These are phyloP conservation scores for Pasiphila rectangulata DNA, from an alignment of 2,888 invertebrate species.

Conservation along the genomic window DNA sequence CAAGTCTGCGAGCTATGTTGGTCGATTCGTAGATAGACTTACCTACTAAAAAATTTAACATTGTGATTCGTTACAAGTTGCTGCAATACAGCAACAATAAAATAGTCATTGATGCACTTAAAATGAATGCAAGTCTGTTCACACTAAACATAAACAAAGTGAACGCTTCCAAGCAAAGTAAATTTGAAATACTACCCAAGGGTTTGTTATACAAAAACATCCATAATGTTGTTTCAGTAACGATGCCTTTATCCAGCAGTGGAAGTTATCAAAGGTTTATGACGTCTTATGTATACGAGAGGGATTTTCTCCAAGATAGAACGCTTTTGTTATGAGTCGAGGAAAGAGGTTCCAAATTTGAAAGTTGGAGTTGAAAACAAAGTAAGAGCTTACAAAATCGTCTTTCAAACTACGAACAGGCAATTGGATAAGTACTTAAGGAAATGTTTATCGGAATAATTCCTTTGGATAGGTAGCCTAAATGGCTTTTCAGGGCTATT, in stretches of 20 bases:
- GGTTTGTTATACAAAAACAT: constrained; percentile 11
- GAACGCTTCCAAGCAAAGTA: constrained; percentile 1
- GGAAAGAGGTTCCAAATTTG: not conserved
- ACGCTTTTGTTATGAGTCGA: not conserved
- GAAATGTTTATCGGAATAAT: not conserved
- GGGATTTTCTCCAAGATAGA: not conserved
- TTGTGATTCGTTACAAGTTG: no score
- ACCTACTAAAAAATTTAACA: no score
- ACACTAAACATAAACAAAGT: not conserved
- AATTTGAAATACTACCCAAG: not conserved
- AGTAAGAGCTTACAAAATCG: not conserved
- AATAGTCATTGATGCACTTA: no score
- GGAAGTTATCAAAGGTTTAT: constrained; percentile 21
- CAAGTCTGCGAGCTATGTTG: no score
- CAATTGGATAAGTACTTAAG: no score
- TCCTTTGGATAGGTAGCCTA: not conserved
- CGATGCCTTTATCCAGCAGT: constrained; percentile 21
- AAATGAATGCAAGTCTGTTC: no score
- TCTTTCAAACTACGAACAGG: no score
- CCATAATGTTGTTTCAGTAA: constrained; percentile 21
- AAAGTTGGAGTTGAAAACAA: not conserved
- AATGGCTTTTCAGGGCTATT: constrained; percentile 5
- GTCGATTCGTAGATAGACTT: no score
- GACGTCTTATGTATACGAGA: constrained; percentile 6
- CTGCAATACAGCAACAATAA: no score